These are phyloP conservation scores for Microcebus murinus DNA, from an alignment of 2,113 vertebrate genomes.

Conservation along the genomic window DNA sequence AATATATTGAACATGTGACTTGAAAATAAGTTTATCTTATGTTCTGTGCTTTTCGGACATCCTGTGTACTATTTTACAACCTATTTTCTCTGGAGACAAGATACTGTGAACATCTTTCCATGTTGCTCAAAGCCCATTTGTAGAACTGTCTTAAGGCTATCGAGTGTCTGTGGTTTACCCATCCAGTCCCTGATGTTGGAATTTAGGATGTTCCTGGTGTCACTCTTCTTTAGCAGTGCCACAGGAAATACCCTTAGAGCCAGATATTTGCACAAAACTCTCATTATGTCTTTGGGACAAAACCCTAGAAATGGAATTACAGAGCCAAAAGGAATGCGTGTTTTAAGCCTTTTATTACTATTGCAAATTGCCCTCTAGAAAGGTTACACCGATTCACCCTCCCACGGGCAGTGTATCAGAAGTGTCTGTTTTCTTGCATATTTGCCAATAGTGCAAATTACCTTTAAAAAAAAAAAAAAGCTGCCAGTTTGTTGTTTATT, in stretches of 20 bases:
- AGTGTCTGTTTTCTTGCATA: not conserved
- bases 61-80: accelerated
- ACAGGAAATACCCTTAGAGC: not conserved
- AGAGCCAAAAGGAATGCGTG: not conserved
- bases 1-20: not conserved
- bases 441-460: not conserved
- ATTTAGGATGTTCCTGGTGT: not conserved
- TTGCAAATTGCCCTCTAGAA: not conserved
- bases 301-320: not conserved
- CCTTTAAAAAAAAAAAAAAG: not conserved
- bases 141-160: not conserved
- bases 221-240: not conserved
- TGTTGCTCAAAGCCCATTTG: not conserved
- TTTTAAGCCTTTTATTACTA: not conserved
- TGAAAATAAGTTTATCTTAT: not conserved
- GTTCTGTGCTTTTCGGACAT: not conserved
- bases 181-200: accelerated
- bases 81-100: not conserved
- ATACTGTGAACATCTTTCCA: not conserved
- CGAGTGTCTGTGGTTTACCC: too few species aligned
- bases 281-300: not conserved
- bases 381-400: not conserved
- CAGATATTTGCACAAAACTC: not conserved
- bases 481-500: conserved; percentile 20
- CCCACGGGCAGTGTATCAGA: not conserved